Evolutionary conservation across 64 coral and sea anemone species (phyloP), one percentile per base, ranked within the genome.

Genomic region (Acropora tenuis): DNA sequence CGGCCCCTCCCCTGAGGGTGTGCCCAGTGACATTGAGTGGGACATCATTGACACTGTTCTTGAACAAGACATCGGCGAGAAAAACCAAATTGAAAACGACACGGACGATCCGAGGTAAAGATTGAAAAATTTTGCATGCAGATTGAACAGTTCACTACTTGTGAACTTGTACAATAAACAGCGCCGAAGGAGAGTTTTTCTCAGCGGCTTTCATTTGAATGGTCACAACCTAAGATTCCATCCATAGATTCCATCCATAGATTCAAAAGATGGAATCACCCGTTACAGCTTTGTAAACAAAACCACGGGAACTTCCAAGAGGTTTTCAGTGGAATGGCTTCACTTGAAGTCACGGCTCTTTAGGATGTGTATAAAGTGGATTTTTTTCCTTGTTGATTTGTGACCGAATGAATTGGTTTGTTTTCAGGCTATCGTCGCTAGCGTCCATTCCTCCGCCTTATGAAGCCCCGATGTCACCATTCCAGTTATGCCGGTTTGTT

Each of bases 41-140:
- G 95, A 94, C 13, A 80, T 99, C 13, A 96, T 99, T n/a, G 94
- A 96, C 13, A 83, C 94, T 3, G 92, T 99, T 42, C 86, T 92
- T 9, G 58, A 85, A 12, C 97, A 99, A 84, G 76, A 88, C 66
- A 76, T 79, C 73, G 57, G 76, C 30, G 97, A 96, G 67, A 84
- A 88, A 69, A 15, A 63, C 69, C 92, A 89, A 74, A 52, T 73
- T 8, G 79, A 91, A 8, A 75, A 75, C 47, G 71, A 81, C 15
- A 5, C 77, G 8, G 44, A 84, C 10, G 90, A 91, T 30, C 80
- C 67, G 12, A 83, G 90, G 80, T 85, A 55, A 19, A 73, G 30
- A 30, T 30, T 30, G 30, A 30, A 30, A 30, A 30, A 30, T 30
- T 30, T 30, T 30, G 30, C 30, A 30, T 30, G 30, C 30, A 30